phyloP scores from a whole-genome alignment of 2,113 vertebrate genomes.

The Cathartes aura region DNA sequence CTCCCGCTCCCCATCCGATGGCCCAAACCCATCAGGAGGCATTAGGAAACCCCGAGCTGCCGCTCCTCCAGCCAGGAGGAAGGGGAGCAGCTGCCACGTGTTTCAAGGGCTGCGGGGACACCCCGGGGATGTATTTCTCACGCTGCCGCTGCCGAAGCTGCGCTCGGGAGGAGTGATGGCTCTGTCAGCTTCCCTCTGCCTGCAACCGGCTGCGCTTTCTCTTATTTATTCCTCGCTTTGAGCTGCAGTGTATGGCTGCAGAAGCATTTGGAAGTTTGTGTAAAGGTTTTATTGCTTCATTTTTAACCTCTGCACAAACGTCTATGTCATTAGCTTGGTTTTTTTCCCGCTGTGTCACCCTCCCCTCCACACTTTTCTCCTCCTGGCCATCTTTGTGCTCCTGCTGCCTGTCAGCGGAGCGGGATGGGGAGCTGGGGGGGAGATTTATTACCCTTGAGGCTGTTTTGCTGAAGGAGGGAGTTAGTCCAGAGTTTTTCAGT shows the following conservation, averaged over 20 bases:
- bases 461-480: not conserved
- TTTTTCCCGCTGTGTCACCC: not conserved
- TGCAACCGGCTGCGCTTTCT: not conserved
- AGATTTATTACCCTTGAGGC: not conserved
- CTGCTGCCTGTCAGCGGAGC: not conserved
- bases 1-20: not conserved
- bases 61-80: not conserved
- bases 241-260: not conserved
- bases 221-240: not conserved
- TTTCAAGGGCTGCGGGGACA: not conserved
- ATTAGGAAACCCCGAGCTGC: not conserved
- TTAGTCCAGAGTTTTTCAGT: not conserved
- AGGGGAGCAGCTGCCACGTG: not conserved
- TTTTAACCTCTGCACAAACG: conserved; percentile 42
- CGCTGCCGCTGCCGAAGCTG: not conserved
- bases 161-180: not conserved
- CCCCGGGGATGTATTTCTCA: not conserved
- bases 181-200: not conserved
- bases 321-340: not conserved
- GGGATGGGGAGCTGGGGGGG: not conserved
- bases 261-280: not conserved
- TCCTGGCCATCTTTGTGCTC: not conserved
- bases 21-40: not conserved
- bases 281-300: conserved; percentile 45
- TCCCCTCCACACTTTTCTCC: not conserved